Evolutionary conservation across 2,888 invertebrate genomes (phyloP), one percentile per base, ranked within the genome.

Genomic region (Drosophila pullipes): DNA sequence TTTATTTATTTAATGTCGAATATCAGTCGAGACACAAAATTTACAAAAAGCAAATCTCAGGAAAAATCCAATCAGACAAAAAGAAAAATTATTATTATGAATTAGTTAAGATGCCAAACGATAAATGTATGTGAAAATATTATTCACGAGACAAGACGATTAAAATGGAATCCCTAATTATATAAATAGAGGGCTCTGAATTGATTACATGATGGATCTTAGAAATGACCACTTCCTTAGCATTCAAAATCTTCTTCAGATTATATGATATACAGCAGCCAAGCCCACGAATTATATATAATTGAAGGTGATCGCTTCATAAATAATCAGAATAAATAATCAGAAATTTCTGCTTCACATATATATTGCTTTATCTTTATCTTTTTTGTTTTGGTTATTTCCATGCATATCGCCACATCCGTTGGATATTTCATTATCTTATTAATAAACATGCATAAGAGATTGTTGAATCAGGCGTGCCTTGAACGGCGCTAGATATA

Each of bases 241-340:
- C 22, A 16, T 25, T 7, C 2, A 9, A 47, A 47, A 16, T 16
- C 1, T 47, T 47, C 9, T 22, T 25, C 1, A 16, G 25, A 25
- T 25, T 9, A 47, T 4, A 47, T 9, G 4, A 25, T 47, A 16
- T 47, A 7, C 47, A 13, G 4, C 47, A 22, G 22, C 22, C 6
- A n/a, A 2, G 10, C 10, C 10, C n/a, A 41, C n/a, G 4, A 22
- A 47, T 13, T 16, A 16, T 22, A 47, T 7, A 7, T 13, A 22
- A 13, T 22, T 47, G 13, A 47, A 47, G 6, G 47, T 22, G 13
- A 47, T 16, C 16, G 4, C 47, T 9, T 47, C 13, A 16, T 25
- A 69, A 71, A 54, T 84, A 78, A 84, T 62, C 69, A 72, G 73
- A 70, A 66, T 53, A 59, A 69, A 78, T 68, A 60, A 49, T 59